Base-by-base conservation (phyloP, 2,797 vertebrate genomes). In the Spondyliosoma cantharus region DNA sequence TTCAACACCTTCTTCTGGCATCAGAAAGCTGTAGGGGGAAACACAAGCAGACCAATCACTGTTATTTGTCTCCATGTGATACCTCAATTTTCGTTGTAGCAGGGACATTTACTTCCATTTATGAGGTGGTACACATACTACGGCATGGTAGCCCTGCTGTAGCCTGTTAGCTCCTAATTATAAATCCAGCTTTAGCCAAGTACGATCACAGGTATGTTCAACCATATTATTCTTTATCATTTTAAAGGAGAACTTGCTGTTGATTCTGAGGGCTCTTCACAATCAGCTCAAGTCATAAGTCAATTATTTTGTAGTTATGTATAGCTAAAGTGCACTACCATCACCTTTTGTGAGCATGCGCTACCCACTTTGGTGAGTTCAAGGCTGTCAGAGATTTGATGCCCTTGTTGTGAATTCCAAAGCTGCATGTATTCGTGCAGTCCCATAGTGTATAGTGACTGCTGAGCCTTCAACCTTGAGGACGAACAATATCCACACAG, bases 371-470 rank as follows among this genome's bases (percentile, higher is more conserved):
- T 6, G 25, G 42, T 46, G 77, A 49, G 43, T 56, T 56, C 43
- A 74, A 70, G 50, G 74, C 48, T 58, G 58, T 60, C 48, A 24
- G 42, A 48, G 16, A 57, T 58, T 43, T 57, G 27, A 25, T 25
- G 50, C n/a, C 43, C 9, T 8, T 14, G 19, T 67, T 67, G 37
- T 53, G 59, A 57, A 25, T 58, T 45, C 17, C 50, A 56, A 81
- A 25, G 64, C 8, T 50, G 63, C 52, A 42, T 71, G 25, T 50
- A 49, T 70, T 65, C 66, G 42, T 74, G 37, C 50, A 42, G 0
- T 32, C 4, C 48, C 27, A 1, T 42, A 19, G 16, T 50, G 20
- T 53, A 15, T 17, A 52, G 5, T 8, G 19, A 48, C 64, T 16
- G 27, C 24, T 20, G 27, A 58, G 62, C 45, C 43, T 71, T 22